Evolutionary conservation across 1,140 invertebrate species (phyloP).

Genomic region (Caenorhabditis remanei): DNA sequence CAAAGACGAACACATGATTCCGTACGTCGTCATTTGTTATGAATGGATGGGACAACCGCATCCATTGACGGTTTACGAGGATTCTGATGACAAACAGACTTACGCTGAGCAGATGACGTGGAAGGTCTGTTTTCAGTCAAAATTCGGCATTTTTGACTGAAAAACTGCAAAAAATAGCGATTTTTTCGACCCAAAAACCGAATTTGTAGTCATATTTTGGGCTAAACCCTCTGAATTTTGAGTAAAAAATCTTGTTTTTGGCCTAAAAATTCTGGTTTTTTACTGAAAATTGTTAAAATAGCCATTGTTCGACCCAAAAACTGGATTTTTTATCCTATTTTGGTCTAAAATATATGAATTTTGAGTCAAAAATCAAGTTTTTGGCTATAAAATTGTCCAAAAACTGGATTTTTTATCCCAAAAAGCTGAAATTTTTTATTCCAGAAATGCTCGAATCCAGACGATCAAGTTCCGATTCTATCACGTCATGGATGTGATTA

Average conservation of each 20-base stretch:
- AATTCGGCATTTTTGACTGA: background rate
- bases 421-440: too few relatives aligned
- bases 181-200: too few relatives aligned
- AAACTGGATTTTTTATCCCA: too few relatives aligned
- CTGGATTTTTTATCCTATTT: too few relatives aligned
- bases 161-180: too few relatives aligned
- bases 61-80: slow-evolving; percentile 35
- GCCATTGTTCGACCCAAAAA: too few relatives aligned
- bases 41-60: slow-evolving; percentile 57
- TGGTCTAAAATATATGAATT: background rate
- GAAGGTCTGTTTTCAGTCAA: slow-evolving; percentile 4
- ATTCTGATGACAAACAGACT: background rate
- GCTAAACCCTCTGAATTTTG: too few relatives aligned
- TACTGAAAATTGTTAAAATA: too few relatives aligned
- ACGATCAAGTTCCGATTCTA: slow-evolving; percentile 30
- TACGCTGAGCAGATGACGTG: slow-evolving; percentile 19
- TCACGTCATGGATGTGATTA: slow-evolving; percentile 7
- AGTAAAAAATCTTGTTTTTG: too few relatives aligned
- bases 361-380: background rate
- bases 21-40: slow-evolving; percentile 46
- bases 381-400: background rate
- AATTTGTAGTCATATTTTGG: too few relatives aligned
- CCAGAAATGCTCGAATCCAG: slow-evolving; percentile 29
- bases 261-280: too few relatives aligned
- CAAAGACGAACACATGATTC: slow-evolving; percentile 25